A percentile compares a stretch with the other conserved stretches of the same genome.
Conservation (phyloP, 2,888 invertebrate genomes). For the Hirtodrosophila histrioides region DNA sequence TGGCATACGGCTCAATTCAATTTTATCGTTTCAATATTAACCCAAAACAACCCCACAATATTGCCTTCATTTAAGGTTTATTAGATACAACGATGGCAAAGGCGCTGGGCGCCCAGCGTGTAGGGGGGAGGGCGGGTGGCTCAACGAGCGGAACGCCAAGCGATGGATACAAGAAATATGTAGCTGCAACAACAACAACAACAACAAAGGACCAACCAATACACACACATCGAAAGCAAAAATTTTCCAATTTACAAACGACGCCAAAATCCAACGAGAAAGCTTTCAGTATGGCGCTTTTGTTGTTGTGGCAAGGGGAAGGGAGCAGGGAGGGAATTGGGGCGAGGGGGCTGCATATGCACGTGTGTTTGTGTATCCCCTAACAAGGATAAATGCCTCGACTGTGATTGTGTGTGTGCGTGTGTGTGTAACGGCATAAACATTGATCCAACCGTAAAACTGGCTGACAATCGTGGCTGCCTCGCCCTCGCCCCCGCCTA, state of each 20-base stretch:
- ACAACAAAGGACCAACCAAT: neutral
- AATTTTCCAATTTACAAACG: constrained; percentile 83
- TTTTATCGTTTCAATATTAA: constrained; percentile 83
- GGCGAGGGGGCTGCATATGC: neutral
- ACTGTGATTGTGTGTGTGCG: constrained; percentile 38
- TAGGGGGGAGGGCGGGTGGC: constrained; percentile 4
- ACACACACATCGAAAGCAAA: constrained; percentile 41
- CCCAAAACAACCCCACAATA: constrained; percentile 83
- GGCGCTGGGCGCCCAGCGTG: neutral
- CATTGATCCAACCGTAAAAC: constrained; percentile 80
- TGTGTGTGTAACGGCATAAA: constrained; percentile 64
- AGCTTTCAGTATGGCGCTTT: constrained; percentile 33
- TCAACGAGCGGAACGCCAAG: constrained; percentile 68
- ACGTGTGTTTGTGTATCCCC: constrained; percentile 28
- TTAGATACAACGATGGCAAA: constrained; percentile 71
- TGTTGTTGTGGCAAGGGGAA: neutral
- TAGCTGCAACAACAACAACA: constrained; percentile 40
- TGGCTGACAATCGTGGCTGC: constrained; percentile 71
- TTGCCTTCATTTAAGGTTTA: constrained; percentile 83
- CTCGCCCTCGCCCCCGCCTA: neutral
- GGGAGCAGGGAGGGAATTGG: too few species aligned
- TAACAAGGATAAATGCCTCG: constrained; percentile 80
- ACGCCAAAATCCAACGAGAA: constrained; percentile 66
- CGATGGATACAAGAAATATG: constrained; percentile 66
- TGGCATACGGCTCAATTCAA: constrained; percentile 78